These are phyloP conservation scores for Oscheius sp. DNA, from an alignment of 1,140 invertebrate genomes.

Conservation along the genomic window DNA sequence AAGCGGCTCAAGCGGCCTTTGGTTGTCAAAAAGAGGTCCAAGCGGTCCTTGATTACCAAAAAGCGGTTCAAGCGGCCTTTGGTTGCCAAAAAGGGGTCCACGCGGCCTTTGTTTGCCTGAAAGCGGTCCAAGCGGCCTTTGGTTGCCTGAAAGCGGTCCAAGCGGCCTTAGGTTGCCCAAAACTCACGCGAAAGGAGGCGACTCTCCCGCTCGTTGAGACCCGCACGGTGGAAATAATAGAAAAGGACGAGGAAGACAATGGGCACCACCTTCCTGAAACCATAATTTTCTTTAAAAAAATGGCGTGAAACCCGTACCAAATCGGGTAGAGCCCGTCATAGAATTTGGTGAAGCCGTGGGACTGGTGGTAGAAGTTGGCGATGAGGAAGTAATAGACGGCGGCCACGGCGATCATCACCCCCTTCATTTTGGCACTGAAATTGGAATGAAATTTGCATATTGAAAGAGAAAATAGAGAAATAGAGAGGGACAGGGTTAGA, in stretches of 20 bases:
- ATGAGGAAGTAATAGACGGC: conserved; percentile 13
- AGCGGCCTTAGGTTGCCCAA: too few relatives aligned
- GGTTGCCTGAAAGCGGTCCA: too few relatives aligned
- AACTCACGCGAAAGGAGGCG: too few relatives aligned
- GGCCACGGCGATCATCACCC: neutral
- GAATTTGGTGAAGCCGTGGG: conserved; percentile 23
- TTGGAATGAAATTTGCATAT: neutral
- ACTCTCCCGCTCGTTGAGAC: neutral
- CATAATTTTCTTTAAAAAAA: neutral
- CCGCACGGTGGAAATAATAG: conserved; percentile 5
- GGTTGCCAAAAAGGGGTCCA: too few relatives aligned
- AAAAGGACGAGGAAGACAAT: conserved; percentile 12
- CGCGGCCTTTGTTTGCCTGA: too few relatives aligned
- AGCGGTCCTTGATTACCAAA: too few relatives aligned
- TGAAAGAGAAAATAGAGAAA: neutral
- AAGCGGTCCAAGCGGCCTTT: too few relatives aligned
- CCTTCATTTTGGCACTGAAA: neutral
- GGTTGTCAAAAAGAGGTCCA: too few relatives aligned
- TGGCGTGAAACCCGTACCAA: conserved; percentile 1
- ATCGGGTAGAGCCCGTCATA: conserved; percentile 22
- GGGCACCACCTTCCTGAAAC: conserved; percentile 17
- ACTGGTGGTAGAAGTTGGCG: conserved; percentile 27
- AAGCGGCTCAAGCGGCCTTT: too few relatives aligned
- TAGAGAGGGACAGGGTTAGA: neutral
- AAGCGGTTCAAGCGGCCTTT: too few relatives aligned